Percentiles rank a stretch among this genome's conserved stretches.
phyloP scores from a whole-genome alignment of 2,113 vertebrate species.

The Poicephalus meyeri region DNA sequence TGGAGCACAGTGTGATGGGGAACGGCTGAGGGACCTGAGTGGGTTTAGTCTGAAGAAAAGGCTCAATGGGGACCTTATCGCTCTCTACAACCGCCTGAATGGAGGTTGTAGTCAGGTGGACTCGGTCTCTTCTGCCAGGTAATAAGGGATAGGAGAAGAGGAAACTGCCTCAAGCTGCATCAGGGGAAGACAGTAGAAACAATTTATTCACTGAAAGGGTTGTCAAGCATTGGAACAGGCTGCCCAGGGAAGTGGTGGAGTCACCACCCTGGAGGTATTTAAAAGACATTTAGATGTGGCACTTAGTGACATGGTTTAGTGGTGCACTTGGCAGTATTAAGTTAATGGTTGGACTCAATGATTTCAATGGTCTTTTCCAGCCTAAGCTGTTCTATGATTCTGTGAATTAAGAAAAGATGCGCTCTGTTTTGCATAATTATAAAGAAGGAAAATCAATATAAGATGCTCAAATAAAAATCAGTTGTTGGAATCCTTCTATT shows the following conservation, averaged over 20 bases:
- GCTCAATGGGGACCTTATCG: accelerated
- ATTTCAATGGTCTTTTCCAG: neutral
- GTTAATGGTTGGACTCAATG: neutral
- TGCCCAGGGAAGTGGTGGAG: neutral
- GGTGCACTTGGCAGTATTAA: neutral
- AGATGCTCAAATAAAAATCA: conserved; percentile 52
- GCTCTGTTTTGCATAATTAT: conserved; percentile 33
- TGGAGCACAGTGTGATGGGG: neutral
- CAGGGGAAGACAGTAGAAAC: too few relatives aligned
- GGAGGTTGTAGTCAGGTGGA: neutral
- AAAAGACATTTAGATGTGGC: neutral
- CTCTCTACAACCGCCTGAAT: neutral
- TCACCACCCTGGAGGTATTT: neutral
- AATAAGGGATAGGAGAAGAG: neutral
- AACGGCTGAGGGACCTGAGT: neutral
- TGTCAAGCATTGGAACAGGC: neutral
- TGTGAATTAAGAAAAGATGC: conserved; percentile 42
- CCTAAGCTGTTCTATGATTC: neutral
- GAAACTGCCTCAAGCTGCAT: neutral
- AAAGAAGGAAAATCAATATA: conserved; percentile 27
- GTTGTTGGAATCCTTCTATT: conserved; percentile 28
- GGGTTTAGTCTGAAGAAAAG: neutral
- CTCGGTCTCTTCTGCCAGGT: accelerated
- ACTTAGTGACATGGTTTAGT: neutral
- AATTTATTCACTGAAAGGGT: neutral